Base-by-base conservation (phyloP, 2,888 invertebrate genomes). In the Lasioglossum malachurum region DNA sequence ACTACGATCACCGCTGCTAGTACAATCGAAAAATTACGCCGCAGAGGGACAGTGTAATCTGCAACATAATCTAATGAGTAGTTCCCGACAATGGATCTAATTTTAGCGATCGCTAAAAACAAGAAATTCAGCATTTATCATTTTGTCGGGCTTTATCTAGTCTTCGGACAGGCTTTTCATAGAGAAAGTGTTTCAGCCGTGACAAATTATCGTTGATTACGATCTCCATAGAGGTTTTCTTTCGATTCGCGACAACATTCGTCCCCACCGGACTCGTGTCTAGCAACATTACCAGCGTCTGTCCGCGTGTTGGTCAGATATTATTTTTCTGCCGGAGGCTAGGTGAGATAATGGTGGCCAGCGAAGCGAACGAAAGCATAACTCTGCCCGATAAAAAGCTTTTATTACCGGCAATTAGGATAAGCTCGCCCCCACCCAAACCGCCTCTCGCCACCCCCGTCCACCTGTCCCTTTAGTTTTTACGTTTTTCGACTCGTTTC, bases 371-470 rank as follows among this genome's bases (percentile, higher is more conserved):
- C 90, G 91, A 88, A 90, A 90, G 88, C 87, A 90, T 92, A 92
- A 89, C 90, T 90, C 88, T 88, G 84, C 7, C 91, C 90, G 92
- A 94, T 94, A 94, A 94, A 94, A 93, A 94, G 91, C 93, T 92
- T 94, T 94, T 94, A 94, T 94, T 94, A 90, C 93, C 90, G 89
- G 93, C 94, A 94, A 94, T 94, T 94, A 94, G 94, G 94, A 94
- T 94, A 94, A 94, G 94, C 93, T 90, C 78, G 75, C 80, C 67
- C 69, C 74, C 64, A 41, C 75, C 76, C n/a, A 14, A 57, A 14
- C 23, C 38, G n/a, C 31, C 84, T 75, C 69, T 73, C 16, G 69
- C 38, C 74, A 49, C 44, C 77, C 69, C 77, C 75, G 38, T 27
- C 67, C 53, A 64, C 67, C 31, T 77, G 60, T 82, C 81, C 69